Conservation (phyloP, 2,797 vertebrate species). For the Anguilla pacifica region DNA sequence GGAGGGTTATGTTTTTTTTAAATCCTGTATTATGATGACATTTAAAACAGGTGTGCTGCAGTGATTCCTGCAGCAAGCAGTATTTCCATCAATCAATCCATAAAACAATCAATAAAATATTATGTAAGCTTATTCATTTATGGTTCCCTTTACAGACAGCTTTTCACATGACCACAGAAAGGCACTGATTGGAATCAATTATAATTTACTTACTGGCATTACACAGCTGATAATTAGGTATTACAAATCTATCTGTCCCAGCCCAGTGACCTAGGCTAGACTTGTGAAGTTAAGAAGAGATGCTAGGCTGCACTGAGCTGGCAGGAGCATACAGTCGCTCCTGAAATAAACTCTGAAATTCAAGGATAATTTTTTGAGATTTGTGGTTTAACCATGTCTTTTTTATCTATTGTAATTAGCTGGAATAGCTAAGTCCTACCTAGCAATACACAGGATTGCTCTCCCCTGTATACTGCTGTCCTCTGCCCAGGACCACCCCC, state of each 20-base stretch:
- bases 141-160: background rate
- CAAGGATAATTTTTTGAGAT: background rate
- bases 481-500: background rate
- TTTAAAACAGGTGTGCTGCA: background rate
- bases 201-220: background rate
- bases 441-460: background rate
- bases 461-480: background rate
- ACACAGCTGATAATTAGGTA: background rate
- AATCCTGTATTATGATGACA: background rate
- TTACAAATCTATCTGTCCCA: conserved; percentile 5
- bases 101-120: background rate
- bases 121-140: background rate
- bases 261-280: background rate
- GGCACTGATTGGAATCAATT: background rate
- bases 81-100: conserved; percentile 6
- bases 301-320: background rate
- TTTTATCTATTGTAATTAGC: background rate
- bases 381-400: background rate
- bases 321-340: background rate
- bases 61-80: background rate
- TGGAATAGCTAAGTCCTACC: background rate
- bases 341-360: background rate
- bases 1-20: background rate
- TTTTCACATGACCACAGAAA: background rate
- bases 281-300: background rate